Percentiles rank a stretch among this genome's conserved stretches.
Conservation (phyloP, 2,113 vertebrate species). For the Rhinichthys klamathensis region DNA sequence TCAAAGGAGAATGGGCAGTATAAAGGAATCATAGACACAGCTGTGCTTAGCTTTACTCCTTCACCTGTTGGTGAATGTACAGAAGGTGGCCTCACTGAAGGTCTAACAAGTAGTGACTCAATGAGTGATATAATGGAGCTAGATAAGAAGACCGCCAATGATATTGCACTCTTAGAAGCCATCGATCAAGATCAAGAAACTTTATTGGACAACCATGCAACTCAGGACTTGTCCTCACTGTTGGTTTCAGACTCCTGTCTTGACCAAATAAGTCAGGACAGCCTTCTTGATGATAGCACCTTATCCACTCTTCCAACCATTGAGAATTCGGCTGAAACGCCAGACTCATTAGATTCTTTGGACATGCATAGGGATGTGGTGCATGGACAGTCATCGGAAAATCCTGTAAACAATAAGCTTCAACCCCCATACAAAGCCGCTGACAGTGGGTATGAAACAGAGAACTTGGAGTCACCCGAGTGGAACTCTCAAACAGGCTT, state of each 20-base stretch:
- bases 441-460: slow-evolving; percentile 96
- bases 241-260: slow-evolving; percentile 78
- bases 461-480: slow-evolving; percentile 96
- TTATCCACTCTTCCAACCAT: slow-evolving; percentile 74
- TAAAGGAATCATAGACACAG: slow-evolving; percentile 46
- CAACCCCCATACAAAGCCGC: slow-evolving; percentile 90
- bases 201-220: slow-evolving; percentile 69
- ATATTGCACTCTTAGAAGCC: slow-evolving; percentile 57
- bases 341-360: slow-evolving; percentile 89
- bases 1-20: slow-evolving; percentile 51
- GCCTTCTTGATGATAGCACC: slow-evolving; percentile 86
- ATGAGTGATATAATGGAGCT: slow-evolving; percentile 72
- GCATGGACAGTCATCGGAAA: slow-evolving; percentile 64
- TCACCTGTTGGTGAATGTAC: slow-evolving; percentile 50
- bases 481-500: slow-evolving; percentile 86
- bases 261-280: slow-evolving; percentile 89
- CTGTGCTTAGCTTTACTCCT: slow-evolving; percentile 51
- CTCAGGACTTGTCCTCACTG: slow-evolving; percentile 59
- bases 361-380: slow-evolving; percentile 83
- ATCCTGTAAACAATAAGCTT: slow-evolving; percentile 83
- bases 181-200: slow-evolving; percentile 81
- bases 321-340: slow-evolving; percentile 83
- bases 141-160: slow-evolving; percentile 50
- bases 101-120: slow-evolving; percentile 69
- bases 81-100: slow-evolving; percentile 60